Evolutionary conservation across 2,797 vertebrate species (phyloP).

Genomic region (Esox masquinongy): DNA sequence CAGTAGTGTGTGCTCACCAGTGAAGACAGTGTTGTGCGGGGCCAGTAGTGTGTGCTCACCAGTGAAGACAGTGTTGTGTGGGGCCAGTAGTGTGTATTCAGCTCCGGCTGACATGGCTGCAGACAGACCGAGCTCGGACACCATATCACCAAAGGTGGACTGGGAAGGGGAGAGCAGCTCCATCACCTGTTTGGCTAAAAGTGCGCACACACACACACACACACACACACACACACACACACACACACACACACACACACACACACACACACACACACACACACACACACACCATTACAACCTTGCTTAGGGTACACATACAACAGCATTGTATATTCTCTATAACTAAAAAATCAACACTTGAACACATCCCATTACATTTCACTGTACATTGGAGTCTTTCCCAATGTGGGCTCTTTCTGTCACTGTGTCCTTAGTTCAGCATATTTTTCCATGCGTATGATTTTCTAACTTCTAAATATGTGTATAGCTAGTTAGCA

Average conservation of each 20-base stretch:
- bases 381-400: neutral
- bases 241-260: too few relatives aligned
- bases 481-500: too few relatives aligned
- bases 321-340: constrained; percentile 22
- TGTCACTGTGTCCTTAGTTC: neutral
- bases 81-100: constrained; percentile 93
- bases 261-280: too few relatives aligned
- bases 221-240: too few relatives aligned
- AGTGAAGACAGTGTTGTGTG: constrained; percentile 85
- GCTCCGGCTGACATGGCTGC: constrained; percentile 77
- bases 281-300: too few relatives aligned
- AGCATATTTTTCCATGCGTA: neutral
- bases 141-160: constrained; percentile 85
- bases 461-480: too few relatives aligned
- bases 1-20: constrained; percentile 73
- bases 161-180: constrained; percentile 86
- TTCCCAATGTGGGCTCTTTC: too few relatives aligned
- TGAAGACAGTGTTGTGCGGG: constrained; percentile 63
- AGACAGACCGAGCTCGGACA: constrained; percentile 87
- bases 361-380: neutral
- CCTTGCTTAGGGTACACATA: constrained; percentile 60
- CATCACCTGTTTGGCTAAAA: constrained; percentile 90
- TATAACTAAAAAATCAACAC: neutral
- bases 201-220: constrained; percentile 18
- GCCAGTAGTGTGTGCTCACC: constrained; percentile 75